phyloP scores from a whole-genome alignment of 23 tunicate genomes.

The Trididemnum clinides region DNA sequence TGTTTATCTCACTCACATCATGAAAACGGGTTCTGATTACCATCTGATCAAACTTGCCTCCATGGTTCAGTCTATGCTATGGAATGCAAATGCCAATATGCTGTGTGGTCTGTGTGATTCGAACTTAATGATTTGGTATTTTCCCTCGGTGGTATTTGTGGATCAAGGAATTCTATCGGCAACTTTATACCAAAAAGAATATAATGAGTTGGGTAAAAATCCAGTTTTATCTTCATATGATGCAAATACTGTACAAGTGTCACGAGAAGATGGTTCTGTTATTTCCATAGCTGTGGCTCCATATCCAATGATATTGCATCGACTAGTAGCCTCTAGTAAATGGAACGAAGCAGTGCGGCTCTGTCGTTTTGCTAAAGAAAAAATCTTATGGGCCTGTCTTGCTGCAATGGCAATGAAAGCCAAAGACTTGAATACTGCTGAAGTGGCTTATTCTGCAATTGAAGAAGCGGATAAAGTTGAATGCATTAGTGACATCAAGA shows the following conservation, averaged over 20 bases:
- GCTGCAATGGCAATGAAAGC: conserved; percentile 87
- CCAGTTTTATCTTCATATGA: conserved; percentile 53
- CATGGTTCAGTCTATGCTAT: conserved; percentile 74
- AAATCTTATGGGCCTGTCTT: conserved; percentile 84
- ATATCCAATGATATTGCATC: conserved; percentile 77
- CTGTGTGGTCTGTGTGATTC: conserved; percentile 85
- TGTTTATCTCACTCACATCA: conserved; percentile 62
- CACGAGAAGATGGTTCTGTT: conserved; percentile 74
- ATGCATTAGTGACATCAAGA: conserved; percentile 71
- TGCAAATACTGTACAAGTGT: conserved; percentile 53
- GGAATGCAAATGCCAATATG: conserved; percentile 77
- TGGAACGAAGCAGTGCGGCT: conserved; percentile 87
- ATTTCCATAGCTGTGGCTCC: conserved; percentile 68
- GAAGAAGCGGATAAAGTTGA: conserved; percentile 89
- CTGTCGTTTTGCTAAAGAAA: conserved; percentile 81
- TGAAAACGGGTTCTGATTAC: conserved; percentile 28
- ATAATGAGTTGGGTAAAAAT: conserved; percentile 72
- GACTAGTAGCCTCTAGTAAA: conserved; percentile 49
- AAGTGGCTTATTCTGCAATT: conserved; percentile 93
- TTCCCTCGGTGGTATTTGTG: conserved; percentile 68
- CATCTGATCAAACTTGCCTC: conserved; percentile 62
- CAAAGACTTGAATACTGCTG: conserved; percentile 78
- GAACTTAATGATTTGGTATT: conserved; percentile 74
- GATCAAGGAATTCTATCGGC: conserved; percentile 66
- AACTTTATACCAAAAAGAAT: conserved; percentile 75